Evolutionary conservation across 2,113 vertebrate genomes (phyloP).

Genomic region (Nycticebus coucang): DNA sequence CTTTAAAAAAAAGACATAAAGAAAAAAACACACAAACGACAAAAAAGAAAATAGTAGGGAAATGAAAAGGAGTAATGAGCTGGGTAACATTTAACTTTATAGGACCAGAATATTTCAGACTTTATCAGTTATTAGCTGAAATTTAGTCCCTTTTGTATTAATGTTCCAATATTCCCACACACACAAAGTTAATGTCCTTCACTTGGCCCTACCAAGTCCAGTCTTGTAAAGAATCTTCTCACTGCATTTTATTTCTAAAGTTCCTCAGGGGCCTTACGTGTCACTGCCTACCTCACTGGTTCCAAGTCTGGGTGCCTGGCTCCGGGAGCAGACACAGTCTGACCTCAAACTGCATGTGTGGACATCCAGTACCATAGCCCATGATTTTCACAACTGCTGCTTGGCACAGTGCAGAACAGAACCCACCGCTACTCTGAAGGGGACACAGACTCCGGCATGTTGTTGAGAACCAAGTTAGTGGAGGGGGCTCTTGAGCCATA

Average conservation of each 20-base stretch:
- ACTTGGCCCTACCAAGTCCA: neutral
- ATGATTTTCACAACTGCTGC: neutral
- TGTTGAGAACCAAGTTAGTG: neutral
- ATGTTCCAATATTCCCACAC: neutral
- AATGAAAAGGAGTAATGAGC: neutral
- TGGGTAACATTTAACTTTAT: neutral
- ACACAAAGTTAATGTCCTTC: neutral
- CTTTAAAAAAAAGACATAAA: too few relatives aligned
- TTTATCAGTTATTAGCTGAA: neutral
- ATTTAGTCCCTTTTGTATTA: neutral
- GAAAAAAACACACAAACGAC: too few relatives aligned
- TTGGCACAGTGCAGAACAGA: neutral
- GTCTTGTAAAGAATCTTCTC: neutral
- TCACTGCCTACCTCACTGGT: neutral
- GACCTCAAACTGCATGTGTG: neutral
- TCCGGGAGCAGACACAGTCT: neutral
- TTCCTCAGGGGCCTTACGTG: neutral
- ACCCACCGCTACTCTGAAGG: accelerated
- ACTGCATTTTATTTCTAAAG: neutral
- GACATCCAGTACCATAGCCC: neutral
- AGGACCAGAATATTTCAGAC: neutral
- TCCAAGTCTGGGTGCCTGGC: neutral
- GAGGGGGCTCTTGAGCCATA: neutral
- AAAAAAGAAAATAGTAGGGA: neutral
- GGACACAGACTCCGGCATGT: accelerated